These are phyloP conservation scores for Archegozetes longisetosus DNA, from an alignment of 1,140 invertebrate species.

Conservation along the genomic window DNA sequence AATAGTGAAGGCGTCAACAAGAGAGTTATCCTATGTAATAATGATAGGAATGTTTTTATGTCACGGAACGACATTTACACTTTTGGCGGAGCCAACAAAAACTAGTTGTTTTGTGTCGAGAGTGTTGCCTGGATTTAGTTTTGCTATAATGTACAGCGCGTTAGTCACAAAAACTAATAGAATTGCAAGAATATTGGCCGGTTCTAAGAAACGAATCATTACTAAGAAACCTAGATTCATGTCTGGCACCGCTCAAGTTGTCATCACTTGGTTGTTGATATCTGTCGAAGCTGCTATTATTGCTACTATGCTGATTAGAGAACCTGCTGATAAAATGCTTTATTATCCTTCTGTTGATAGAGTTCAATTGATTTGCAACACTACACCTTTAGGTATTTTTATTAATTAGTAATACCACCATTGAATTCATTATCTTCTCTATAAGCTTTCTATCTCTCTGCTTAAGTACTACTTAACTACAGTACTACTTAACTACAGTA, in stretches of 20 bases:
- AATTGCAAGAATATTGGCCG: constrained; percentile 63
- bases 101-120: constrained; percentile 48
- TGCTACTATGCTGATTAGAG: constrained; percentile 46
- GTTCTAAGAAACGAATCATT: constrained; percentile 60
- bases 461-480: too few species aligned
- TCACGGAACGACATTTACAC: constrained; percentile 43
- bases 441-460: too few species aligned
- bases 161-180: constrained; percentile 70
- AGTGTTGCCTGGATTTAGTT: constrained; percentile 54
- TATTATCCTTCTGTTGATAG: constrained; percentile 37
- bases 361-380: constrained; percentile 50
- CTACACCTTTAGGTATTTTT: constrained; percentile 39
- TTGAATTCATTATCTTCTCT: too few species aligned
- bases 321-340: constrained; percentile 44
- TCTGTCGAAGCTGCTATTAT: constrained; percentile 51
- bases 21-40: constrained; percentile 51
- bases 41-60: constrained; percentile 42
- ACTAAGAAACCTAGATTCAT: constrained; percentile 54
- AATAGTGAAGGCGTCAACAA: constrained; percentile 47
- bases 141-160: constrained; percentile 66
- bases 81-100: constrained; percentile 49
- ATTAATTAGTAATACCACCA: too few species aligned
- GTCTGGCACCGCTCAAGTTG: constrained; percentile 42
- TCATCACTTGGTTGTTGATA: constrained; percentile 47
- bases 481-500: too few species aligned